Base-by-base conservation (phyloP, 2,888 invertebrate species). In the Autographa pulchrina region DNA sequence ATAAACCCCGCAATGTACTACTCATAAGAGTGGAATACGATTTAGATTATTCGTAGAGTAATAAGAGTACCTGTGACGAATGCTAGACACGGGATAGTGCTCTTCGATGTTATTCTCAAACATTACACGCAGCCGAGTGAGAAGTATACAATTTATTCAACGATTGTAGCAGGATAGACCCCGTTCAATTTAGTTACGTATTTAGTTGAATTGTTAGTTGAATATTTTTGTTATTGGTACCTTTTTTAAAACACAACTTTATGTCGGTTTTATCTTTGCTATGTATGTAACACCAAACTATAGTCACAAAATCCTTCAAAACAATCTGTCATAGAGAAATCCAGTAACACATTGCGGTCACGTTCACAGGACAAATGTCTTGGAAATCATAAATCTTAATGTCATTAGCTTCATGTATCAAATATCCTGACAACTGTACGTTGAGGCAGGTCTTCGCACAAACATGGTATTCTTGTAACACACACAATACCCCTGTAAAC, bases 1-100 rank as follows among this genome's bases (percentile, higher is more conserved):
- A 86, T 88, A 88, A 86, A 90, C 85, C 87, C 87, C 80, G 90
- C 91, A 86, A 89, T 92, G 91, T 90, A 92, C 84, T 85, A 79
- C 25, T 85, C 81, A 78, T 70, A 78, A 76, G 75, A 72, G 74
- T 80, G 72, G 69, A 82, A 84, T 80, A 81, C 78, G 72, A 81
- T 80, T 83, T 70, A 62, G 75, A 86, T 85, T 84, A 82, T 80
- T 78, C 82, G 82, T 77, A 77, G 65, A 82, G 81, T 82, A 85
- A 85, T 83, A 80, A 80, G 75, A 74, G 76, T 78, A 79, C 80
- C 81, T 83, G 80, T 84, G 54, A 56, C 4, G 25, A 25, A 56
- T 56, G 11, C 13, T 56, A 56, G 54, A 13, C 3, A 56, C 20
- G 20, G 25, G 20, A 25, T 20, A 18, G 8, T 9, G 54, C 54